These are phyloP conservation scores for Tor tambroides DNA, from an alignment of 2,113 vertebrate genomes.

Conservation along the genomic window DNA sequence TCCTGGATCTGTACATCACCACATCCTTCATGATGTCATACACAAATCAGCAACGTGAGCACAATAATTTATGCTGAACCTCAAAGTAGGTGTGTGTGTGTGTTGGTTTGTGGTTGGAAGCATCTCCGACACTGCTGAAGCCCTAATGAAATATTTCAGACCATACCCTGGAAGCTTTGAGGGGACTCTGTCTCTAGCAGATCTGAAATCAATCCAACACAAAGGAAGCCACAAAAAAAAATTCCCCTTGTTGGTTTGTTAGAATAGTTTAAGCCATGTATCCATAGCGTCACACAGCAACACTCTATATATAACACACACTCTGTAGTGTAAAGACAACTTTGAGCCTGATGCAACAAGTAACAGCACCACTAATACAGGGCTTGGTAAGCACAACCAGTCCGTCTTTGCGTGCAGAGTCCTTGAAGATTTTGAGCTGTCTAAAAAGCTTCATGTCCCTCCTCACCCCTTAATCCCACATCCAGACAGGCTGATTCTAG, in stretches of 20 bases:
- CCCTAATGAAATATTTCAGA: neutral
- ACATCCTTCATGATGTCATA: constrained; percentile 45
- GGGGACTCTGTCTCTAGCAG: neutral
- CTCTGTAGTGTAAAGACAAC: constrained; percentile 10
- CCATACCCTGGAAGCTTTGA: neutral
- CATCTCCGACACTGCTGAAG: constrained; percentile 6
- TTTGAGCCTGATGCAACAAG: constrained; percentile 11
- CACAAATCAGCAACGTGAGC: constrained; percentile 31
- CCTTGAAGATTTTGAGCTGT: constrained; percentile 66
- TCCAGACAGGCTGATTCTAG: constrained; percentile 75
- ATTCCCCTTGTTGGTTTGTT: constrained; percentile 13
- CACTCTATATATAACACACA: constrained; percentile 22
- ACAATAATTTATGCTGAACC: constrained; percentile 5
- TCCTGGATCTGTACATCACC: constrained; percentile 18
- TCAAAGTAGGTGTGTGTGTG: neutral
- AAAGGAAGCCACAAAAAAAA: neutral
- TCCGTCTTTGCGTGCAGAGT: constrained; percentile 63
- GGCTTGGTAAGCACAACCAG: constrained; percentile 33
- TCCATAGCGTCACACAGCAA: constrained; percentile 11
- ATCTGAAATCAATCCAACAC: constrained; percentile 12
- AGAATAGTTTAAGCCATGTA: constrained; percentile 15
- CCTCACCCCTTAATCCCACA: constrained; percentile 70
- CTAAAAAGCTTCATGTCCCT: constrained; percentile 66
- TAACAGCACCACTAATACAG: neutral
- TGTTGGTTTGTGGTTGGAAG: constrained; percentile 15